Conservation (phyloP, 2,113 vertebrate genomes). For the Taurulus bubalis region DNA sequence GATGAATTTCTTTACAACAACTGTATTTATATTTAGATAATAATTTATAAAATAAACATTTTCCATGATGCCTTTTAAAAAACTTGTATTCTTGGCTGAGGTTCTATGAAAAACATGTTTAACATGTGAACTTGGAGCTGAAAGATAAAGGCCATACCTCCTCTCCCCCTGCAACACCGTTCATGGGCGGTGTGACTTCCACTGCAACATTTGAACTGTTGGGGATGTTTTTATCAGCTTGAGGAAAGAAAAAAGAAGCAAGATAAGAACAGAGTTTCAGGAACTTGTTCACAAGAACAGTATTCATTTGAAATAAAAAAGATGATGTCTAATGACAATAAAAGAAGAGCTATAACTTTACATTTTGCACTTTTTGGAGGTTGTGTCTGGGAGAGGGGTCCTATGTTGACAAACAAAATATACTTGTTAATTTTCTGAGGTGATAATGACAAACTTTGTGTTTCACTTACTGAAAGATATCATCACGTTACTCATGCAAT, state of each 20-base stretch:
- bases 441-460: not conserved
- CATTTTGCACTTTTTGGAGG: slow-evolving; percentile 28
- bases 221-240: slow-evolving; percentile 86
- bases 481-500: no score
- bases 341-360: slow-evolving; percentile 33
- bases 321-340: not conserved
- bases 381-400: slow-evolving; percentile 24
- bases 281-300: not conserved
- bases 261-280: not conserved
- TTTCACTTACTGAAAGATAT: no score
- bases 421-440: not conserved
- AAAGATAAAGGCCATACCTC: slow-evolving; percentile 57
- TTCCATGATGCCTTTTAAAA: not conserved
- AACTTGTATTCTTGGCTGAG: not conserved
- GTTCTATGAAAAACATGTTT: not conserved
- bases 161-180: slow-evolving; percentile 85
- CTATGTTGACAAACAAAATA: slow-evolving; percentile 44
- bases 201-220: slow-evolving; percentile 91
- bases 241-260: not conserved
- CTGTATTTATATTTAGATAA: not conserved
- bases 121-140: not conserved
- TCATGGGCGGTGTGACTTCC: slow-evolving; percentile 92
- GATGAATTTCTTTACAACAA: slow-evolving; percentile 6
- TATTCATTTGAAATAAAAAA: not conserved
- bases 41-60: not conserved